A percentile compares a stretch with the other conserved stretches of the same genome.
Conservation (phyloP, 2,797 vertebrate genomes). For the Parauchenoglanis punctatus region DNA sequence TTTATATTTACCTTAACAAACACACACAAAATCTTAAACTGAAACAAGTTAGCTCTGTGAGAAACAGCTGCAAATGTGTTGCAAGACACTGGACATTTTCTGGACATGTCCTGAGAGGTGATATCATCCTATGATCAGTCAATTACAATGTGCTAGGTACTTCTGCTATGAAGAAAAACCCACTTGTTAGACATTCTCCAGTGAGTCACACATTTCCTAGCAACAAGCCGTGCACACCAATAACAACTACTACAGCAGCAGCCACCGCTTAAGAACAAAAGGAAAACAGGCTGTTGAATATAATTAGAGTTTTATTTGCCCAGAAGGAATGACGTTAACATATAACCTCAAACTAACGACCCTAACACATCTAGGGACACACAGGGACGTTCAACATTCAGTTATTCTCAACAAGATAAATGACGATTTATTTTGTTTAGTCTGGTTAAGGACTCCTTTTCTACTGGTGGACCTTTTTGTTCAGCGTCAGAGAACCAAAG, state of each 20-base stretch:
- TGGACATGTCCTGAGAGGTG: not conserved
- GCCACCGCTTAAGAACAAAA: conserved; percentile 55
- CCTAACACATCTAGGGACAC: not conserved
- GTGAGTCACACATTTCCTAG: conserved; percentile 74
- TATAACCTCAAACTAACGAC: not conserved
- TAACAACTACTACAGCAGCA: conserved; percentile 36
- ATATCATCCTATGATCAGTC: not conserved
- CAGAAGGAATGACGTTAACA: not conserved
- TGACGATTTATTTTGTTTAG: not conserved
- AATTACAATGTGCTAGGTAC: not conserved
- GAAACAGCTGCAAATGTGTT: not conserved
- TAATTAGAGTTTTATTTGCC: not conserved
- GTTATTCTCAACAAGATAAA: not conserved
- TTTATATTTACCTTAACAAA: not conserved
- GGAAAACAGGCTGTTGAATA: not conserved
- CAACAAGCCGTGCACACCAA: conserved; percentile 51
- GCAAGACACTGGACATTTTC: not conserved
- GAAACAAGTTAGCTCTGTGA: not conserved
- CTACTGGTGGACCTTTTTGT: not conserved
- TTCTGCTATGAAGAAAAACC: not conserved
- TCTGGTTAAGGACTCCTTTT: not conserved
- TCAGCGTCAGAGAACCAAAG: not conserved
- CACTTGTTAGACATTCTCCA: conserved; percentile 31
- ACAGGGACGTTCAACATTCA: not conserved
- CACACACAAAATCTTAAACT: not conserved